A percentile compares a stretch with the other conserved stretches of the same genome.
Evolutionary conservation across 2,888 invertebrate species (phyloP).

Genomic region (Agonopterix alstromeriana): DNA sequence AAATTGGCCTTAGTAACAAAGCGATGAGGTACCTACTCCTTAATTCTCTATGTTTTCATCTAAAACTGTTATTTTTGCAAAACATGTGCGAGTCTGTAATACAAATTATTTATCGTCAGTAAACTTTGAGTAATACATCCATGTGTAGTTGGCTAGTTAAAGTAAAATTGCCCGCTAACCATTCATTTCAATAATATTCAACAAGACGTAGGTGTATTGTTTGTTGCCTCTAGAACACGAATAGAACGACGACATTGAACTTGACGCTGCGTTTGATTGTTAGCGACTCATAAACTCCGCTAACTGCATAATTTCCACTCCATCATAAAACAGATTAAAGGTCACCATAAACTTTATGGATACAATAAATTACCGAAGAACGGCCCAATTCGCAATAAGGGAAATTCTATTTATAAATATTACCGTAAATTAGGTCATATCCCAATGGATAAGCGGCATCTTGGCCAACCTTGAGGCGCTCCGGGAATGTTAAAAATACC

Average conservation of each 20-base stretch:
- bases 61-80: too few relatives aligned
- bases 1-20: too few relatives aligned
- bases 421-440: slow-evolving; percentile 71
- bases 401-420: slow-evolving; percentile 39
- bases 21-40: too few relatives aligned
- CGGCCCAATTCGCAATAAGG: slow-evolving; percentile 4
- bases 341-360: too few relatives aligned
- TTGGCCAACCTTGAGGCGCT: slow-evolving; percentile 72
- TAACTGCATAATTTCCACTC: too few relatives aligned
- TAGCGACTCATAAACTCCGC: slow-evolving; percentile 5
- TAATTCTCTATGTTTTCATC: too few relatives aligned
- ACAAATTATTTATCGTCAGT: too few relatives aligned
- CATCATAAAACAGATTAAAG: too few relatives aligned
- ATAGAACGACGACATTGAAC: slow-evolving; percentile 16
- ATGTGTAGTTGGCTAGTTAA: too few relatives aligned
- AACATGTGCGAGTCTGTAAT: too few relatives aligned
- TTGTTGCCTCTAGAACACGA: slow-evolving; percentile 1
- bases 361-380: background rate
- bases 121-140: too few relatives aligned
- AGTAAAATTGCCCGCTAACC: too few relatives aligned
- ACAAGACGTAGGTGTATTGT: background rate
- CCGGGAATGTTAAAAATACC: slow-evolving; percentile 77
- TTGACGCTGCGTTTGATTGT: slow-evolving; percentile 14
- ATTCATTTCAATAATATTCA: background rate
- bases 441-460: slow-evolving; percentile 69